phyloP scores from a whole-genome alignment of 2,797 vertebrate genomes.

The Fundulus diaphanus region DNA sequence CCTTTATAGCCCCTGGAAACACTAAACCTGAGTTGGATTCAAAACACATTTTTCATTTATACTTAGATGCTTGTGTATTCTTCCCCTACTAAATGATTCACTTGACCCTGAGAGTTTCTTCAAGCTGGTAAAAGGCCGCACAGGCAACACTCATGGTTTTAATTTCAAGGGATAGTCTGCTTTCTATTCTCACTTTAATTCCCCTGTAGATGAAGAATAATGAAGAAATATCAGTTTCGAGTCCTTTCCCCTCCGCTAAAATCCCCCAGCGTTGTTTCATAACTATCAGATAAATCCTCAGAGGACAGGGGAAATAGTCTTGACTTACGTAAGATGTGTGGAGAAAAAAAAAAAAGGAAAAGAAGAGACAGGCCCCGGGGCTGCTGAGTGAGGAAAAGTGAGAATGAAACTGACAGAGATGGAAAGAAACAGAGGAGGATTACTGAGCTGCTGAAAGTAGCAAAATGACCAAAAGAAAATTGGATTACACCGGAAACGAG shows the following conservation, averaged over 20 bases:
- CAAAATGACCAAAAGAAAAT: slow-evolving; percentile 64
- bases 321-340: slow-evolving; percentile 73
- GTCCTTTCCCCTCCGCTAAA: slow-evolving; percentile 62
- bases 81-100: slow-evolving; percentile 55
- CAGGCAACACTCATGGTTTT: slow-evolving; percentile 49
- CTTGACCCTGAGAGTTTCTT: slow-evolving; percentile 55
- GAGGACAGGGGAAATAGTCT: slow-evolving; percentile 75
- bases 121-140: slow-evolving; percentile 41
- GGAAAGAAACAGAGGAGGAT: slow-evolving; percentile 43
- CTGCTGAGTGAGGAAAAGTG: slow-evolving; percentile 55
- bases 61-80: slow-evolving; percentile 40
- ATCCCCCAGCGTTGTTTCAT: slow-evolving; percentile 70
- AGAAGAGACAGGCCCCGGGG: slow-evolving; percentile 68
- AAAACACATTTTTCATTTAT: slow-evolving; percentile 10
- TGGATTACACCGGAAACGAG: slow-evolving; percentile 42
- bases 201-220: slow-evolving; percentile 69
- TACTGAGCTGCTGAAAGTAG: slow-evolving; percentile 50
- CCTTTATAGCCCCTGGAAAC: slow-evolving; percentile 27
- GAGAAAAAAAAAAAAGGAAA: slow-evolving; percentile 28
- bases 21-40: slow-evolving; percentile 24
- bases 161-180: slow-evolving; percentile 60
- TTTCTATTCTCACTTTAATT: slow-evolving; percentile 67
- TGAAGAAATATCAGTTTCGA: slow-evolving; percentile 57
- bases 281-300: slow-evolving; percentile 74
- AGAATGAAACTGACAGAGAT: slow-evolving; percentile 47